Evolutionary conservation across 2,888 invertebrate genomes (phyloP).

Genomic region (Melieria crassipennis): DNA sequence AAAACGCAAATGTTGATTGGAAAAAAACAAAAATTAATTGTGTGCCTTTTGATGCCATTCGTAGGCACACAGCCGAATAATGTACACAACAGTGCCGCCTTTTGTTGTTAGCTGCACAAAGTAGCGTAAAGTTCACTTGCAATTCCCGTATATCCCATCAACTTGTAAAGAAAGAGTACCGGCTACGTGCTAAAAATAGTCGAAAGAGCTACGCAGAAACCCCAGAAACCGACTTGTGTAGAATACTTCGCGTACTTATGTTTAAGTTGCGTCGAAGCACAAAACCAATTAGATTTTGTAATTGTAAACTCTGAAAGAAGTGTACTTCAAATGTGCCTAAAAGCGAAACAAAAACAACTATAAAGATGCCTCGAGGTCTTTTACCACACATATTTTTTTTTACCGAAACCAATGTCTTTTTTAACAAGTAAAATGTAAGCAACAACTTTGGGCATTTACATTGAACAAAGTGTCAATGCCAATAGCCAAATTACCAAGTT

Average conservation of each 20-base stretch:
- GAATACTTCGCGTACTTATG: too few species aligned
- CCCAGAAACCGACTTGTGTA: neutral
- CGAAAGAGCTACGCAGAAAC: neutral
- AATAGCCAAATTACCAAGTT: neutral
- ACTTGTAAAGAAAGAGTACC: neutral
- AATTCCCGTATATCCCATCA: neutral
- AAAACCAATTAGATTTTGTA: slow-evolving; percentile 16
- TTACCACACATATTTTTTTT: slow-evolving; percentile 5
- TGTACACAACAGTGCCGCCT: too few species aligned
- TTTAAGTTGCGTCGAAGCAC: slow-evolving; percentile 16
- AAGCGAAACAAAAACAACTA: neutral
- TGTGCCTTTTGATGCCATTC: too few species aligned
- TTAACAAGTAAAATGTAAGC: neutral
- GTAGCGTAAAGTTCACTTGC: neutral
- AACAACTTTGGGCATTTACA: neutral
- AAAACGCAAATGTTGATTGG: slow-evolving; percentile 18
- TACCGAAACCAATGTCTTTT: slow-evolving; percentile 4
- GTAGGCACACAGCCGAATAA: too few species aligned
- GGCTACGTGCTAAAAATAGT: neutral
- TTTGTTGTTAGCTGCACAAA: too few species aligned
- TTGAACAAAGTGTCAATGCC: neutral
- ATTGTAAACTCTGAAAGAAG: neutral
- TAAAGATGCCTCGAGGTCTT: neutral
- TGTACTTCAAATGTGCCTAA: slow-evolving; percentile 23
- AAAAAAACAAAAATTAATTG: slow-evolving; percentile 1